Evolutionary conservation across 2,888 invertebrate genomes (phyloP), one percentile per base, ranked within the genome.

Genomic region (Ypsolopha sequella): DNA sequence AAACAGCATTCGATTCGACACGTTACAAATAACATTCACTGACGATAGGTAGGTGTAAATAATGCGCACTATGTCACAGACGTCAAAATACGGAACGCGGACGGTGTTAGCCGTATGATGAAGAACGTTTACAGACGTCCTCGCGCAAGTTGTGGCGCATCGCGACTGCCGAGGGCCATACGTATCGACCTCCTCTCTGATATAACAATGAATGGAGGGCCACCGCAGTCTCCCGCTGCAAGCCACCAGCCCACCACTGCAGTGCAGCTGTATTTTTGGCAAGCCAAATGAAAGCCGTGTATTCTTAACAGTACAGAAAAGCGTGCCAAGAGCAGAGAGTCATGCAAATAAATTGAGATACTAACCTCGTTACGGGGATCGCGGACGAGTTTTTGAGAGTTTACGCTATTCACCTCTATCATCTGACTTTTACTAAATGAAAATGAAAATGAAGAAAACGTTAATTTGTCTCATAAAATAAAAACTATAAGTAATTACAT

Each of bases 261-360:
- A 85, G 75, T 85, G 85, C 85, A 85, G 84, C 77, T 79, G 78
- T 82, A 82, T 81, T 85, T 79, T 80, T 85, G 85, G 84, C 84
- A 84, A 63, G 65, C 70, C 72, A 59, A 60, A 60, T 62, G 56
- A 33, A 50, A 50, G 47, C 7, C 48, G 38, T 33, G 48, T 48
- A 48, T 48, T 48, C 41, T 41, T 39, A 39, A 48, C 33, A 33
- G 24, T 39, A 13, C 7, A 36, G 61, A 58, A 57, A 54, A 53
- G 41, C 48, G 55, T 58, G 56, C 56, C 56, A 60, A 58, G 58
- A 56, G 55, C 54, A 52, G 55, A 57, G 66, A 63, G 66, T 66
- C 58, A 63, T 61, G 56, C 60, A 65, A 59, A 59, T 55, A 53
- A n/a, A 9, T 6, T 58, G 54, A 61, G 59, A 62, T 61, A 63